A percentile compares a stretch with the other conserved stretches of the same genome.
phyloP scores from a whole-genome alignment of 23 tunicate genomes.

The Trididemnum nubilum region DNA sequence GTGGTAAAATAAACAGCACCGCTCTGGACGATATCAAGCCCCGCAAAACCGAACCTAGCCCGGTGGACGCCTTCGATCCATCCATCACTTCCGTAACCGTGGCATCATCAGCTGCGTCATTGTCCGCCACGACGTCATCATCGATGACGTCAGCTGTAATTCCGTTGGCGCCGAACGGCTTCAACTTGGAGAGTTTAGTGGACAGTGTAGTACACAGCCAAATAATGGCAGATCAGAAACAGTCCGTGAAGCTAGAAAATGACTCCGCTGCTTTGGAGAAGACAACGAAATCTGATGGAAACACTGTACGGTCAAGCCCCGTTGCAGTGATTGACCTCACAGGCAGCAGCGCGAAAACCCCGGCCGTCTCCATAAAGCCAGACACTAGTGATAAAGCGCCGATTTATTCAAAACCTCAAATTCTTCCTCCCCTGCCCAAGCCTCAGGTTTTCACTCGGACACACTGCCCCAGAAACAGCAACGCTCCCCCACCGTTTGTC shows the following conservation, averaged over 20 bases:
- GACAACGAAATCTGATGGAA: background rate
- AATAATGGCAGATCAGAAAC: background rate
- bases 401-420: background rate
- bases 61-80: background rate
- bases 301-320: background rate
- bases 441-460: conserved; percentile 33
- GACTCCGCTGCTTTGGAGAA: background rate
- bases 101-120: background rate
- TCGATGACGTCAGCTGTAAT: background rate
- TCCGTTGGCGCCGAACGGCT: background rate
- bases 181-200: conserved; percentile 48
- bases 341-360: conserved; percentile 5
- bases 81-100: background rate
- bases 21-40: background rate
- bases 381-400: background rate
- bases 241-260: background rate
- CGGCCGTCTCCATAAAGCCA: background rate
- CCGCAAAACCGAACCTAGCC: background rate
- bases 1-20: background rate
- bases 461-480: conserved; percentile 46
- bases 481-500: conserved; percentile 59
- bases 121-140: background rate
- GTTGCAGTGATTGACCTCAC: conserved; percentile 29
- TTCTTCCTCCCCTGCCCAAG: background rate
- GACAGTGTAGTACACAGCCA: conserved; percentile 40